phyloP scores from a whole-genome alignment of 2,888 invertebrate genomes.

The Amphimallon solstitiale region DNA sequence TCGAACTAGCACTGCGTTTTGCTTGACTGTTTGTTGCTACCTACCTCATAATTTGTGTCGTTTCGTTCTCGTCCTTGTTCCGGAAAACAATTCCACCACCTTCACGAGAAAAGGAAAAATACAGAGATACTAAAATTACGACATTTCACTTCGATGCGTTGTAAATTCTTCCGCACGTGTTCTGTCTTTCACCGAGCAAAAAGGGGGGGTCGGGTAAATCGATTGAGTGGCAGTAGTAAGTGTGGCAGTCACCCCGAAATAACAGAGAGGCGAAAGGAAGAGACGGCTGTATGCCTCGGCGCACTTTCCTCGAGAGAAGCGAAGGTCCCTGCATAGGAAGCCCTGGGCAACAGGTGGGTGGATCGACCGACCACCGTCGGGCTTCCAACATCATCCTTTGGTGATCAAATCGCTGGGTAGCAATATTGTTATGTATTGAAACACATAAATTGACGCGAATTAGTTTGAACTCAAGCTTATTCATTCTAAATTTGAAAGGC shows the following conservation, averaged over 20 bases:
- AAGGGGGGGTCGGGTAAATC: constrained; percentile 25
- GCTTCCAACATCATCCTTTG: constrained; percentile 9
- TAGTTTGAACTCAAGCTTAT: too few species aligned
- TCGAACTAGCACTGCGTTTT: too few species aligned
- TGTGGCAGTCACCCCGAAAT: constrained; percentile 36
- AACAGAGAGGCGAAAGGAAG: constrained; percentile 42
- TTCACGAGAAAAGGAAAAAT: too few species aligned
- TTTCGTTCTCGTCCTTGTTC: too few species aligned
- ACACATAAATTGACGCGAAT: too few species aligned
- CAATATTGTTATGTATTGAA: too few species aligned
- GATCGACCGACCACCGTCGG: constrained; percentile 25
- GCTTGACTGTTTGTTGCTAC: too few species aligned
- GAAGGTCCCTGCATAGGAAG: constrained; percentile 45
- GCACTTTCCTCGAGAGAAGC: constrained; percentile 49
- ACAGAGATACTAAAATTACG: constrained; percentile 1
- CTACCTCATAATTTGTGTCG: too few species aligned
- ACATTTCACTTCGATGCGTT: neutral
- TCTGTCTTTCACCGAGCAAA: constrained; percentile 11
- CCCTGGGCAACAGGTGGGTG: constrained; percentile 41
- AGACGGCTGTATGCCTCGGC: constrained; percentile 49
- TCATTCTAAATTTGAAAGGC: too few species aligned
- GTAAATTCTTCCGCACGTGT: constrained; percentile 28
- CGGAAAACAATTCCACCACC: too few species aligned
- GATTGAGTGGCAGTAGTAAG: constrained; percentile 33
- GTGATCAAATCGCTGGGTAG: neutral